A percentile compares a stretch with the other conserved stretches of the same genome.
phyloP scores from a whole-genome alignment of 2,797 vertebrate genomes.

The Enteromius radiatus region DNA sequence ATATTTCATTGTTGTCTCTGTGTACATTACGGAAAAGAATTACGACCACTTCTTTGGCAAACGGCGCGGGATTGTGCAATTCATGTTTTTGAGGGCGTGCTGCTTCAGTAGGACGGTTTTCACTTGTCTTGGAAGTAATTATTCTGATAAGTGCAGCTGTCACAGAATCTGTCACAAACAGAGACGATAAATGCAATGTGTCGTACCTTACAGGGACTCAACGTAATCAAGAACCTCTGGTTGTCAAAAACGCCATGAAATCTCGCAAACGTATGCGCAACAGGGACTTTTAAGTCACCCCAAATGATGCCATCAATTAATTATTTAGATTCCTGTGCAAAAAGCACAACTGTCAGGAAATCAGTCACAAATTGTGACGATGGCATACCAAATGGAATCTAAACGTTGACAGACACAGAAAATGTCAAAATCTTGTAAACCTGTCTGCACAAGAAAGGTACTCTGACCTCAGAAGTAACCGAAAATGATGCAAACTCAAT shows the following conservation, averaged over 20 bases:
- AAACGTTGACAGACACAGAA: background rate
- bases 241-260: background rate
- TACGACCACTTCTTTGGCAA: slow-evolving; percentile 34
- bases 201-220: background rate
- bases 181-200: slow-evolving; percentile 7
- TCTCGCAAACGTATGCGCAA: background rate
- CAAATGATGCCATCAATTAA: background rate
- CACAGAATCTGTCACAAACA: background rate
- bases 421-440: background rate
- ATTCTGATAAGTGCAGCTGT: slow-evolving; percentile 21
- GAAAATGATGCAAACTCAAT: slow-evolving; percentile 16
- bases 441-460: background rate
- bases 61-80: slow-evolving; percentile 1
- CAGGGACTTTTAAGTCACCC: background rate
- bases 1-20: slow-evolving; percentile 55
- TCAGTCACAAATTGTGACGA: background rate
- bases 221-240: background rate
- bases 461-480: background rate
- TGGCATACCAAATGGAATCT: background rate
- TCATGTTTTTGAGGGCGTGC: background rate
- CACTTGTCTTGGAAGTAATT: slow-evolving; percentile 19
- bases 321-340: background rate
- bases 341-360: background rate
- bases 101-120: slow-evolving; percentile 10
- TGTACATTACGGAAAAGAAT: slow-evolving; percentile 17